Evolutionary conservation across 2,888 invertebrate species (phyloP), one percentile per base, ranked within the genome.

Genomic region (Drosophila helvetica): DNA sequence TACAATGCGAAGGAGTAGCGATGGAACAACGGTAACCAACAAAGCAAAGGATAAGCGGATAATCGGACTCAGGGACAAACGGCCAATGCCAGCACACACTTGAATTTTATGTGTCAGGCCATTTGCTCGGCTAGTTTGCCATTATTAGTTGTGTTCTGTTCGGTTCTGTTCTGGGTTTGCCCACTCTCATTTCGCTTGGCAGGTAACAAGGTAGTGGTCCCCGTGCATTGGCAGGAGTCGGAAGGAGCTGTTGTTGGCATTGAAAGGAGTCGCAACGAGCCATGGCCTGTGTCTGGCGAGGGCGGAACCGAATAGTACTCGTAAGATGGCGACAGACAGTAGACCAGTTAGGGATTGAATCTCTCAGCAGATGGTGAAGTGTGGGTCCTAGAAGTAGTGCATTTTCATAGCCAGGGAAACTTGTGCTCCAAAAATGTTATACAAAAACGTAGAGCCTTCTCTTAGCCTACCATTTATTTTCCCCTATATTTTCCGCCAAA

Each of bases 21-120:
- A 55, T 45, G 33, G 25, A 17, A 27, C 38, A 51, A 25, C 33
- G 15, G 22, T n/a, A 46, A 22, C 25, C 61, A 61, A 51, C 56
- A 46, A 38, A 50, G 48, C 46, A 43, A 45, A 18, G 12, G 17
- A 2, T 1, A 22, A 33, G 51, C 43, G 53, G 22, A 45, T 33
- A 63, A 52, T 22, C 64, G 25, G 46, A 56, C 25, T 55, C 55
- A 46, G 12, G 65, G 30, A 22, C 66, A 33, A 46, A 42, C 38
- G 38, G 17, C 18, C 27, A 58, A 52, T 51, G 27, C 65, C 43
- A 64, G 62, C 51, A 50, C 51, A 59, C 57, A 65, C 54, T 67
- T 67, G 43, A 52, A 46, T 66, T 73, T 71, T 54, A 64, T 81
- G 63, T 33, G 66, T 62, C 57, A 52, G 43, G 19, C 42, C 70